Base-by-base conservation (phyloP, 2,113 vertebrate species). In the Hypomesus transpacificus region DNA sequence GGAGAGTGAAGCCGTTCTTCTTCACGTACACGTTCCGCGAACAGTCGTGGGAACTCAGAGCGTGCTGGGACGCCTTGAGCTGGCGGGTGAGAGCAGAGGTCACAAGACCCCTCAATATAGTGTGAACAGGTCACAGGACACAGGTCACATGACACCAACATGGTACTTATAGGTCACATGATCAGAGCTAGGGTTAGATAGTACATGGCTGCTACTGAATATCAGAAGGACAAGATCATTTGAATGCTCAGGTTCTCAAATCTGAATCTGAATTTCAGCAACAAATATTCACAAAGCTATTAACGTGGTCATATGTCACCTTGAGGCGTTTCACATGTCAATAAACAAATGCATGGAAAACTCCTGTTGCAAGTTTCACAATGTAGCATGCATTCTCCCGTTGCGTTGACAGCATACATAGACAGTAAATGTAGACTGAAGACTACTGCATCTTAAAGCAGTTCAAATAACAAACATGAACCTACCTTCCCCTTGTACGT, bases 1-100 rank as follows among this genome's bases (percentile, higher is more conserved):
- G 97, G 76, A 99, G 91, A 2, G 97, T 98, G 89, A 98, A 98
- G 73, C 97, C 96, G 26, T 98, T 98, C 87, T 98, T 98, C 92
- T 99, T 99, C 75, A 99, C 95, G 66, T 97, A 99, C 17, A 99
- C 96, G 8, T 99, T 99, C 76, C 97, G 91, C 3, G 97, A 98
- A 91, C 97, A 99, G 92, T 99, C 97, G 22, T 96, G 93, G 82
- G 96, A 96, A 89, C 96, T 98, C 83, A 98, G 94, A 69, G 96
- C 97, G 16, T 98, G 95, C 66, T 97, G 97, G 74, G 91, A 96
- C 78, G 97, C 92, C 86, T 95, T 96, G 71, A 98, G 92, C 97
- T 99, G 4, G 3, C 31, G n/a, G 51, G 66, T 3, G 65, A 20
- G 70, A 22, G 3, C 62, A 39, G 52, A 73, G 66, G 16, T 14